These are phyloP conservation scores for Masnerella sp. DNA, from an alignment of 2,888 invertebrate genomes.

Conservation along the genomic window DNA sequence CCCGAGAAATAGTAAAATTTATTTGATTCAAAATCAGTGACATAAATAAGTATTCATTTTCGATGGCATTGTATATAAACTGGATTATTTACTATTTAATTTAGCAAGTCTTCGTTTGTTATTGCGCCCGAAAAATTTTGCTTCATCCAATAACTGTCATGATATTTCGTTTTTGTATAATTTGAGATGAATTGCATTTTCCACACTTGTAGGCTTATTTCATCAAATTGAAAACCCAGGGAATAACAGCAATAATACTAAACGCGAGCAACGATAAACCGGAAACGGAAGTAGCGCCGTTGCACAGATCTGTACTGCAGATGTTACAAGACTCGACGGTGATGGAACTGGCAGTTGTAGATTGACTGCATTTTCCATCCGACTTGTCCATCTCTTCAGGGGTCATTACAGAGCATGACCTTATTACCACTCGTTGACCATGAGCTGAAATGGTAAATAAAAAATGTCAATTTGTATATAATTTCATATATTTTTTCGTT, in stretches of 20 bases:
- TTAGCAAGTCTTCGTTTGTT: background rate
- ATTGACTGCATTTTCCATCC: constrained; percentile 69
- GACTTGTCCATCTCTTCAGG: constrained; percentile 70
- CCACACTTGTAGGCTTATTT: constrained; percentile 38
- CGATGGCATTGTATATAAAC: background rate
- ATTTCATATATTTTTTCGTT: too few relatives aligned
- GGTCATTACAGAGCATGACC: constrained; percentile 68
- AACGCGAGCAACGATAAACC: constrained; percentile 64
- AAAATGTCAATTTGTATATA: too few relatives aligned
- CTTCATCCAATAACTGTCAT: background rate
- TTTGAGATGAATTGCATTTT: background rate
- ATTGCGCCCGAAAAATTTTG: background rate
- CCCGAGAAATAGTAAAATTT: constrained; percentile 12
- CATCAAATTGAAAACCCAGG: constrained; percentile 57
- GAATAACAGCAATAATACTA: constrained; percentile 58
- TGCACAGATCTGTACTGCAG: constrained; percentile 72
- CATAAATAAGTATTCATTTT: constrained; percentile 11
- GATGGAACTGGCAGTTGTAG: constrained; percentile 62
- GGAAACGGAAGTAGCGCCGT: constrained; percentile 68
- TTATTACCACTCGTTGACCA: constrained; percentile 67
- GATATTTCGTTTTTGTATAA: too few relatives aligned
- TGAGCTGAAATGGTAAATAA: constrained; percentile 65
- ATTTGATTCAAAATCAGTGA: constrained; percentile 13
- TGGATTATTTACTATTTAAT: background rate
- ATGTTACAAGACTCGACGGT: constrained; percentile 72